Conservation (phyloP, 2,113 vertebrate genomes). For the Strix uralensis region DNA sequence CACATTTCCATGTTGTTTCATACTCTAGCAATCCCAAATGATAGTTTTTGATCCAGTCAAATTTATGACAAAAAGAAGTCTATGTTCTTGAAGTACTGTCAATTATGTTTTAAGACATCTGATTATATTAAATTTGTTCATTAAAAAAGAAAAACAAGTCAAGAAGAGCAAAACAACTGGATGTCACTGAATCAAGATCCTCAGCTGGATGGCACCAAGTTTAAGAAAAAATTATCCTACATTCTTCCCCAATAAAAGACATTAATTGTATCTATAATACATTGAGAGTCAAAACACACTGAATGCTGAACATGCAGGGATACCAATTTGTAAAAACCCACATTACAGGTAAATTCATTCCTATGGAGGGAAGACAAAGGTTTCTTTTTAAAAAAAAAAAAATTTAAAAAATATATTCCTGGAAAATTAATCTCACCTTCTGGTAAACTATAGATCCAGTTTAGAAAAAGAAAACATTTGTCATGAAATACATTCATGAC, state of each 20-base stretch:
- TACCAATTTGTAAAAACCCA: not conserved
- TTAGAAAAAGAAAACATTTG: not conserved
- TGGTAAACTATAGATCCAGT: not conserved
- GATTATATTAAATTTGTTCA: constrained; percentile 26
- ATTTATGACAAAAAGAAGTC: constrained; percentile 8
- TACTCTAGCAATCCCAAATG: not conserved
- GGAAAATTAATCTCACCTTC: not conserved
- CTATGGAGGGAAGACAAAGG: not conserved
- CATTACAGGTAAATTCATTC: not conserved
- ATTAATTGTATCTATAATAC: not conserved
- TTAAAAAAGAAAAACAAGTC: not conserved
- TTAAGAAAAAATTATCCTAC: not conserved
- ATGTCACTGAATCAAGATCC: not conserved
- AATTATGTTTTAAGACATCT: not conserved
- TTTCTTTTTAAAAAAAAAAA: not conserved
- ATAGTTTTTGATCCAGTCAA: constrained; percentile 1
- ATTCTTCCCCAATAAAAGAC: not conserved
- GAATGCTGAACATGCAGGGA: not conserved
- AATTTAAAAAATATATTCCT: not conserved
- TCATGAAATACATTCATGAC: not conserved
- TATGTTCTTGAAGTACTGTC: not conserved
- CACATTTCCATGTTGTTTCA: constrained; percentile 31
- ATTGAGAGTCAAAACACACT: not conserved
- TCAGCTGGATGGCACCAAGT: not conserved
- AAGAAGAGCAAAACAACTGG: not conserved